Percentiles rank a stretch among this genome's conserved stretches.
Conservation (phyloP, 2,888 invertebrate species). For the Eupithecia subumbrata region DNA sequence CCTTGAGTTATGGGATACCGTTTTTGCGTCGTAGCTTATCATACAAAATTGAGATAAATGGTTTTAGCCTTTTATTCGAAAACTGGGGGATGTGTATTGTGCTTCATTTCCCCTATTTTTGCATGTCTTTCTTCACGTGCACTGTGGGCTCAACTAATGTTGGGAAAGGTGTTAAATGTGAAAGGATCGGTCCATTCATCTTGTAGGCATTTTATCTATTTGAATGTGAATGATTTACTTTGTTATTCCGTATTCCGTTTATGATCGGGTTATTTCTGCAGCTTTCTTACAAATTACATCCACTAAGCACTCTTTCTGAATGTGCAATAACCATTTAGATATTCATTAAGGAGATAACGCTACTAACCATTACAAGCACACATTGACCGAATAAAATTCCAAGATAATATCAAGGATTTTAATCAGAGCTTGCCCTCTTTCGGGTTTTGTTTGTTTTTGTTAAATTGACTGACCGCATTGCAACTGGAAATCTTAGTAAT, state of each 20-base stretch:
- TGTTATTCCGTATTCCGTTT: not conserved
- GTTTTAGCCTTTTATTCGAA: constrained; percentile 40
- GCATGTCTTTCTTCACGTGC: constrained; percentile 11
- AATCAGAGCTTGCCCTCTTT: constrained; percentile 15
- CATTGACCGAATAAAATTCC: constrained; percentile 45
- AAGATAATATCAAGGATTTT: constrained; percentile 36
- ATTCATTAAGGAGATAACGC: constrained; percentile 42
- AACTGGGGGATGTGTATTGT: constrained; percentile 24
- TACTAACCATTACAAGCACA: constrained; percentile 34
- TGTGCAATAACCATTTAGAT: constrained; percentile 40
- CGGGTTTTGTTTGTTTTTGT: constrained; percentile 6
- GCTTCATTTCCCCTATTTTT: constrained; percentile 20
- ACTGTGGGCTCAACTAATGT: not conserved
- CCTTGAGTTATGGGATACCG: constrained; percentile 63
- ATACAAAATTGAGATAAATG: constrained; percentile 47
- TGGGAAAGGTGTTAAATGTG: not conserved
- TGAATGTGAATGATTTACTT: not conserved
- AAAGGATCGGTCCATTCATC: not conserved
- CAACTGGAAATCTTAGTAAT: not conserved
- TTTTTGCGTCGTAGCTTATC: constrained; percentile 51
- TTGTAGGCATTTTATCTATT: not conserved
- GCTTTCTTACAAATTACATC: not conserved
- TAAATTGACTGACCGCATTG: not conserved
- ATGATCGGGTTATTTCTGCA: not conserved
- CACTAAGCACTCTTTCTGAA: constrained; percentile 23